phyloP scores from a whole-genome alignment of 2,888 invertebrate species.

The Steinernema hermaphroditum region DNA sequence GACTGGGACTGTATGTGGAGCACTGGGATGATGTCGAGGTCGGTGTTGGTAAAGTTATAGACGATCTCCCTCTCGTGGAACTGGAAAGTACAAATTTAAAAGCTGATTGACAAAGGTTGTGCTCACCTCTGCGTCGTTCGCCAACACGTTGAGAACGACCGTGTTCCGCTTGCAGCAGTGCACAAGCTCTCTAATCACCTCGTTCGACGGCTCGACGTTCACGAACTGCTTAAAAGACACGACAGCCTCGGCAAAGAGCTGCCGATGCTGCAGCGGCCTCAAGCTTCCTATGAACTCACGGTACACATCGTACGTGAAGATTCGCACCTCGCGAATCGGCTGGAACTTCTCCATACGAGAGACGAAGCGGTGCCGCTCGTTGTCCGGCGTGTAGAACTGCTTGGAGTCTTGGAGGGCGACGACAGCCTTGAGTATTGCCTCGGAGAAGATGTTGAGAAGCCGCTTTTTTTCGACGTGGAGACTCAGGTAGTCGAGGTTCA shows the following conservation, averaged over 20 bases:
- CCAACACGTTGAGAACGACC: slow-evolving; percentile 33
- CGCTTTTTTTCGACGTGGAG: not conserved
- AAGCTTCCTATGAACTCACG: slow-evolving; percentile 23
- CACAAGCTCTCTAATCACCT: not conserved
- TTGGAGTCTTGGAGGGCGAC: not conserved
- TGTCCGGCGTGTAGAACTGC: not conserved
- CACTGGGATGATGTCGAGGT: not conserved
- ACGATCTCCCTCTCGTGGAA: not conserved
- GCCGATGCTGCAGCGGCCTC: not conserved
- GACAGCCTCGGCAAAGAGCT: slow-evolving; percentile 32
- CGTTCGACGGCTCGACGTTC: not conserved
- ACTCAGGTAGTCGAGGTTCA: not conserved
- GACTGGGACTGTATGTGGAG: not conserved
- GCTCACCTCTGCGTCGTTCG: slow-evolving; percentile 10
- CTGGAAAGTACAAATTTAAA: not conserved
- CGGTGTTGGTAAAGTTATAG: not conserved
- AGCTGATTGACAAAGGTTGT: not conserved
- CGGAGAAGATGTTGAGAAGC: not conserved
- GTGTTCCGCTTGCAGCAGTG: slow-evolving; percentile 33
- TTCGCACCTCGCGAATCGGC: slow-evolving; percentile 39
- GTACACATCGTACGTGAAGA: slow-evolving; percentile 40
- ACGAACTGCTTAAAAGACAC: not conserved
- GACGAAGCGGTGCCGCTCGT: slow-evolving; percentile 43
- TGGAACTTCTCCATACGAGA: slow-evolving; percentile 42
- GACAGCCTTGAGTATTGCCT: not conserved